Conservation (phyloP, 2,888 invertebrate species). For the Hesperia comma region DNA sequence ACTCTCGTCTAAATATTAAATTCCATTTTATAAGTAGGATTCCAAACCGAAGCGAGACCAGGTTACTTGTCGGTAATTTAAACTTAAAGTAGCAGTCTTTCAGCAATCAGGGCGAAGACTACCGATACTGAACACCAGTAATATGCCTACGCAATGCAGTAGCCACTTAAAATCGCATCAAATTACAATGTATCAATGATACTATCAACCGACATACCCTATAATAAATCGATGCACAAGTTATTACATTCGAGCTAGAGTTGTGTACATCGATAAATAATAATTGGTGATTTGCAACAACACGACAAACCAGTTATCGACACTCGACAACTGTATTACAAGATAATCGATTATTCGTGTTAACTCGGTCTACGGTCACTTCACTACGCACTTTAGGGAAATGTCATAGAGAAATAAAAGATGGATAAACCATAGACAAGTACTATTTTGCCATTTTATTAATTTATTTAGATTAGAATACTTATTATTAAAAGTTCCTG, state of each 20-base stretch:
- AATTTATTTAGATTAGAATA: too few species aligned
- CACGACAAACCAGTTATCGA: slow-evolving; percentile 28
- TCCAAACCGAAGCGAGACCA: too few species aligned
- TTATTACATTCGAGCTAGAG: slow-evolving; percentile 2
- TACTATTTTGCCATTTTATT: too few species aligned
- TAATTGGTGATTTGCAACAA: slow-evolving; percentile 31
- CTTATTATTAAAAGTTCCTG: too few species aligned
- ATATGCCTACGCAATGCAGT: background rate
- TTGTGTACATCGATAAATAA: slow-evolving; percentile 30
- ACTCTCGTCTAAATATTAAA: too few species aligned
- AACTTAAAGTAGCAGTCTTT: background rate
- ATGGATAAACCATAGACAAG: slow-evolving; percentile 1
- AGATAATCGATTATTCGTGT: slow-evolving; percentile 59
- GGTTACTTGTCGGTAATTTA: too few species aligned
- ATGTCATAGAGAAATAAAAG: slow-evolving; percentile 33
- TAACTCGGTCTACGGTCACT: slow-evolving; percentile 28
- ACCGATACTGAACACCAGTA: background rate
- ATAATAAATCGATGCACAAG: slow-evolving; percentile 4
- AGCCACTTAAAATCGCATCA: slow-evolving; percentile 11
- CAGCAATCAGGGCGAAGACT: background rate
- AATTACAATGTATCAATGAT: slow-evolving; percentile 10
- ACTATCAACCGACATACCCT: slow-evolving; percentile 1
- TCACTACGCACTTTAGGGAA: slow-evolving; percentile 22
- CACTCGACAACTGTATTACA: slow-evolving; percentile 58
- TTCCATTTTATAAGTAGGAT: too few species aligned